A percentile compares a stretch with the other conserved stretches of the same genome.
Conservation (phyloP, 2,113 vertebrate species). For the Nycticryphes semicollaris region DNA sequence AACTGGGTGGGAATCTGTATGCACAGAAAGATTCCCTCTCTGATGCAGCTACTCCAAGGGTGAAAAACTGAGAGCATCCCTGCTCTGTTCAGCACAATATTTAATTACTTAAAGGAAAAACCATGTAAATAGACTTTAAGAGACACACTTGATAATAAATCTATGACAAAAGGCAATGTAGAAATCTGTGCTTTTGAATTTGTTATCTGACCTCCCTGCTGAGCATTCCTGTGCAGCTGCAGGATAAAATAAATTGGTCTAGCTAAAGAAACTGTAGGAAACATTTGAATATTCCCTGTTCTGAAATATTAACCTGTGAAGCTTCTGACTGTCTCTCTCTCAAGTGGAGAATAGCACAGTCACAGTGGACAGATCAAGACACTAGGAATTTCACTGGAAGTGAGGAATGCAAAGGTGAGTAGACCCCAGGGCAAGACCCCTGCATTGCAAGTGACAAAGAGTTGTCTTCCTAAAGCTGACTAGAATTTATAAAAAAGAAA, state of each 20-base stretch:
- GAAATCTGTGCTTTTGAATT: conserved; percentile 56
- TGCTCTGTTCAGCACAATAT: neutral
- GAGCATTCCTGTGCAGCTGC: conserved; percentile 41
- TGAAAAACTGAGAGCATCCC: conserved; percentile 10
- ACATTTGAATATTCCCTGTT: conserved; percentile 43
- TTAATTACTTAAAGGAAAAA: conserved; percentile 45
- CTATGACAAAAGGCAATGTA: conserved; percentile 54
- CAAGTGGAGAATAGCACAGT: neutral
- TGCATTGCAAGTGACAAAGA: neutral
- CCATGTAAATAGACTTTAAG: conserved; percentile 40
- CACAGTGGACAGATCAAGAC: neutral
- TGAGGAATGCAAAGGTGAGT: neutral
- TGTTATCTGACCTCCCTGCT: conserved; percentile 61
- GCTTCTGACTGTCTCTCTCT: neutral
- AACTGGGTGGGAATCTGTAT: neutral
- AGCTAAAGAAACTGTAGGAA: conserved; percentile 41
- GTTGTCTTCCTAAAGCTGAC: neutral
- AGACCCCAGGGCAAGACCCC: neutral
- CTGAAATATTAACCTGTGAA: conserved; percentile 25
- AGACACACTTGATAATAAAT: conserved; percentile 51
- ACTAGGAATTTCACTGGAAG: neutral
- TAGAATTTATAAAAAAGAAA: neutral
- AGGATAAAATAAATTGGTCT: conserved; percentile 66
- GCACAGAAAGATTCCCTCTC: neutral
- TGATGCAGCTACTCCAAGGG: neutral